phyloP scores from a whole-genome alignment of 2,797 vertebrate genomes.

The Crax fasciolata region DNA sequence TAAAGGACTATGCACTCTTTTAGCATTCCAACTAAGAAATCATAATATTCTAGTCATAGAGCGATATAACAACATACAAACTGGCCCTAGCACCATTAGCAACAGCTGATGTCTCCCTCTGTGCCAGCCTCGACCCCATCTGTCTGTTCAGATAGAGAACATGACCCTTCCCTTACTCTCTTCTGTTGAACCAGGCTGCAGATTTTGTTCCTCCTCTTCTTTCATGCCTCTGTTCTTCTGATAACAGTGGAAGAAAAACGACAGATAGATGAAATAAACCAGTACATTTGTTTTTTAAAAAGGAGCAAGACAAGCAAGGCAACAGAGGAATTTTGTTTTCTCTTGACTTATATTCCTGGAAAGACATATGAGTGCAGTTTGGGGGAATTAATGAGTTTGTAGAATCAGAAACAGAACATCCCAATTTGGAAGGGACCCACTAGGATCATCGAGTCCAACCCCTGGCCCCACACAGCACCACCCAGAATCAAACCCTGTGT shows the following conservation, averaged over 20 bases:
- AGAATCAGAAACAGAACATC: too few species aligned
- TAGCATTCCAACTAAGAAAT: background rate
- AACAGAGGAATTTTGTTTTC: background rate
- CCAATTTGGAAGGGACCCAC: too few species aligned
- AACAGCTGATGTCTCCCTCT: slow-evolving; percentile 8
- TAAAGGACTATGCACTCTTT: background rate
- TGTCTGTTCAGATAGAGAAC: background rate
- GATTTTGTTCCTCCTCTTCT: background rate
- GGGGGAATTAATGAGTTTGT: background rate
- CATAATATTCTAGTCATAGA: background rate
- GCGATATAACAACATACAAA: background rate
- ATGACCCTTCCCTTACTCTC: background rate
- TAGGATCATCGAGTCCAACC: too few species aligned
- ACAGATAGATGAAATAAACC: background rate
- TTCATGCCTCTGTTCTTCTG: background rate
- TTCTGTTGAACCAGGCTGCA: background rate
- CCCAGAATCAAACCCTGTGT: too few species aligned
- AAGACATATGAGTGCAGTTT: background rate
- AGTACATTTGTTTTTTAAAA: background rate
- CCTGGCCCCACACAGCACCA: too few species aligned
- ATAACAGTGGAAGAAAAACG: background rate
- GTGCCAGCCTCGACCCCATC: background rate
- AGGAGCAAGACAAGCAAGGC: background rate
- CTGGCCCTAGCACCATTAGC: background rate
- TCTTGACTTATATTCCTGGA: background rate